phyloP scores from a whole-genome alignment of 2,797 vertebrate species.

The Hippoglossus hippoglossus region DNA sequence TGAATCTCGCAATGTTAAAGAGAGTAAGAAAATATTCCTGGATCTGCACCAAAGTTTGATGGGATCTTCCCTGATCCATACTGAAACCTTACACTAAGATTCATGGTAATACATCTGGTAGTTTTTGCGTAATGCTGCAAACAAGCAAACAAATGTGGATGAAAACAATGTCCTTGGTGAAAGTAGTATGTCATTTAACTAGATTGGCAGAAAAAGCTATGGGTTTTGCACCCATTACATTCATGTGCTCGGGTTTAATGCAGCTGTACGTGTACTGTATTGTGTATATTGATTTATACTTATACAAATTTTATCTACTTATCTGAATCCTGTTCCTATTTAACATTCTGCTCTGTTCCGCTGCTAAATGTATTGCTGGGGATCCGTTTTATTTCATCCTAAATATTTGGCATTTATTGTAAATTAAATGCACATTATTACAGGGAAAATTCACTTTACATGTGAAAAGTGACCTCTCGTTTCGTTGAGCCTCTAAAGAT shows the following conservation, averaged over 20 bases:
- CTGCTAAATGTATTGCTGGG: not conserved
- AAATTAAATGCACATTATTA: not conserved
- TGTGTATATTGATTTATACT: not conserved
- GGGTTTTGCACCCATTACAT: not conserved
- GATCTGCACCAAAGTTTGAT: too few relatives aligned
- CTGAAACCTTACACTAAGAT: too few relatives aligned
- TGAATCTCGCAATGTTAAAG: too few relatives aligned
- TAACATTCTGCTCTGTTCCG: not conserved
- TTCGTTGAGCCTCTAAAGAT: conserved; percentile 6
- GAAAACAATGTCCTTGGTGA: too few relatives aligned
- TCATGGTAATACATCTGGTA: too few relatives aligned
- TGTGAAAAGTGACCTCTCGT: not conserved
- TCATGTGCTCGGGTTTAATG: not conserved
- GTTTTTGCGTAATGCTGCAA: too few relatives aligned
- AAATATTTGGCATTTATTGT: not conserved
- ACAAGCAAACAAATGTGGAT: too few relatives aligned
- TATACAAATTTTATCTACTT: not conserved
- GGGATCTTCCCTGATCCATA: too few relatives aligned
- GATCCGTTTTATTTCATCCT: not conserved
- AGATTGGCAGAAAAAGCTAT: not conserved
- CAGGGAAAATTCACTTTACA: not conserved
- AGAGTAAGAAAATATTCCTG: too few relatives aligned
- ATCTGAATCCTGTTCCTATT: not conserved
- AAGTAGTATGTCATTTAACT: too few relatives aligned
- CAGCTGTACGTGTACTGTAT: not conserved